Percentiles rank a stretch among this genome's conserved stretches.
Conservation (phyloP, 2,797 vertebrate species). For the Delichon dasypus region DNA sequence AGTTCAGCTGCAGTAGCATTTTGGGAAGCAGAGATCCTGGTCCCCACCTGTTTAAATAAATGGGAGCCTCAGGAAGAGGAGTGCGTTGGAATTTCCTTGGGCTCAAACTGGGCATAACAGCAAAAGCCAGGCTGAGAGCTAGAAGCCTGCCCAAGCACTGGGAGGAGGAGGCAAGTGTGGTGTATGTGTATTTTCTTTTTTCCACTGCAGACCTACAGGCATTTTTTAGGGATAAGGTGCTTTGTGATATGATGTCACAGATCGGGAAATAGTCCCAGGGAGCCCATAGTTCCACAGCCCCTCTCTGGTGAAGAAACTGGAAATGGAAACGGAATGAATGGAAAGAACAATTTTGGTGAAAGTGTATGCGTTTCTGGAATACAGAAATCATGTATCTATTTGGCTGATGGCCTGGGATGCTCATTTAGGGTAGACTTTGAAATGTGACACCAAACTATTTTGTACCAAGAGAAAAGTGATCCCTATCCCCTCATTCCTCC, state of each 20-base stretch:
- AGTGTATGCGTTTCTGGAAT: background rate
- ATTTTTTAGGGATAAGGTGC: constrained; percentile 14
- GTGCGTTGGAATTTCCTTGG: constrained; percentile 21
- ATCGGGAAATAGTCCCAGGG: background rate
- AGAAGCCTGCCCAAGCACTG: background rate
- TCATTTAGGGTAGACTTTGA: background rate
- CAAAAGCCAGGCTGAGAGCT: background rate
- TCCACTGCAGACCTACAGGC: background rate
- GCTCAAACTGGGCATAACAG: background rate
- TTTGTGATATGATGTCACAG: background rate
- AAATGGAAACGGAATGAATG: background rate
- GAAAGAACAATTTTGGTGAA: background rate
- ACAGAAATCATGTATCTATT: background rate
- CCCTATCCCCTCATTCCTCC: background rate
- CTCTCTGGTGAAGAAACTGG: background rate
- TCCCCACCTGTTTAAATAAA: constrained; percentile 48
- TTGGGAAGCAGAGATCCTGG: background rate
- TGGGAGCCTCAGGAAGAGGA: constrained; percentile 11
- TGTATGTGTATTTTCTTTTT: background rate
- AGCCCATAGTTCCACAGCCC: background rate
- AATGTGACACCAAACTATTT: background rate
- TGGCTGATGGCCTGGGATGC: background rate
- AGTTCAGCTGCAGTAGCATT: constrained; percentile 8
- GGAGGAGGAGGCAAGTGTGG: background rate
- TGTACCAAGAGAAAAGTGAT: background rate